Evolutionary conservation across 1,140 invertebrate genomes (phyloP), one percentile per base, ranked within the genome.

Genomic region (Nasonia longicornis): DNA sequence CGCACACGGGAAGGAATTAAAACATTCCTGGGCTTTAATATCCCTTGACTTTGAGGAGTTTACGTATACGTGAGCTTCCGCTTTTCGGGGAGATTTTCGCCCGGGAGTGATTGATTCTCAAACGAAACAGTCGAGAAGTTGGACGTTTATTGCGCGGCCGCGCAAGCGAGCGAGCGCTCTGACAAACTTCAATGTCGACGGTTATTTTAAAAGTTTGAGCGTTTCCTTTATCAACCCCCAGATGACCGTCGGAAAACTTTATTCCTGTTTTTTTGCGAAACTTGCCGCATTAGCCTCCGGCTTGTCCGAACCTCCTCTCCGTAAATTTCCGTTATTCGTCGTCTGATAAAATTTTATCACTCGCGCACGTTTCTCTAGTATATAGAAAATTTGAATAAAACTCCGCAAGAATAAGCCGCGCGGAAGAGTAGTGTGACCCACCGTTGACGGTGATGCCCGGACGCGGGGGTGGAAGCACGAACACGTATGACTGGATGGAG

Each of bases 381-480:
- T 63, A 63, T 22, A 66, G 16, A 42, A 72, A 45, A 45, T 1
- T 10, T 2, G 16, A 6, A 58, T 11, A 64, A 73, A 3, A 31
- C 31, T 31, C 2, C 2, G 31, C 31, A 31, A 31, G 29, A 29
- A 76, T 26, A 26, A 26, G 26, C 26, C 26, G 26, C 8, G 26
- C 16, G 14, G 10, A 26, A 48, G 16, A 35, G 31, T 12, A 64
- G 26, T 0, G 42, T 14, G 11, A 45, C 69, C 6, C 11, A 38
- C 96, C 97, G 88, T 95, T 96, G 74, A 98, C 93, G 22, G 94
- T 93, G 84, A 98, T 96, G 74, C 93, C 95, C 16, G 96, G 96
- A 82, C 95, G 94, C 85, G 96, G 95, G 8, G 96, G 95, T 84
- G 96, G 95, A 81, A 97, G 90, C 8, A 98, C 96, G 92, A 97